Evolutionary conservation across 1,140 invertebrate species (phyloP), one percentile per base, ranked within the genome.

Genomic region (Bombus waltoni): DNA sequence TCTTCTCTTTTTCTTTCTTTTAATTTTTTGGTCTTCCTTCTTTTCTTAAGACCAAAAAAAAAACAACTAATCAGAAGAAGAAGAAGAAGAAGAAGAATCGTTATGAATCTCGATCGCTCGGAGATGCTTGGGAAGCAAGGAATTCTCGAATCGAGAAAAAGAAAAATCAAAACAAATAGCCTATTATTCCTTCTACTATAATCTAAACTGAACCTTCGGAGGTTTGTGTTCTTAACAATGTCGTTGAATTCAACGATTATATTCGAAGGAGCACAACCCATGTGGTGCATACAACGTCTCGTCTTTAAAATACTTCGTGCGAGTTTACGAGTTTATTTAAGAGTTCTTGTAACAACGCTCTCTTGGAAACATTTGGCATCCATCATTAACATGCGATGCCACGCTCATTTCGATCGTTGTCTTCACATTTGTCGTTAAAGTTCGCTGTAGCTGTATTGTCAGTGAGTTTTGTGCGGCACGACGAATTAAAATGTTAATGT

Each of bases 161-260:
- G 57, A 40, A 62, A 18, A 62, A 75, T 75, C 73, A 75, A 75
- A 57, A 75, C 22, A n/a, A 6, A 25, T 57, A 75, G 47, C 44
- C n/a, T 25, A 47, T 75, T 75, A 75, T 53, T 53, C 18, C 35
- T 66, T 35, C n/a, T 2, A 13, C 73, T 53, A 6, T 53, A 53
- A 32, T 35, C 32, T 32, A 32, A 32, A 32, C 32, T 32, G 1
- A 32, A 10, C 28, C 2, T 9, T 35, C 25, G 25, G 32, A 15
- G 32, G 18, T 25, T 53, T 5, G 18, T 22, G 73, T 25, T 57
- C 32, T 53, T 22, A 53, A 53, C 18, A 8, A 53, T 53, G 1
- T 68, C n/a, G 65, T 32, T 15, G 65, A 66, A 53, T 53, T 53
- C 44, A 35, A 53, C 32, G 44, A 35, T 18, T 6, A 22, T n/a